These are phyloP conservation scores for Phaonia tiefii DNA, from an alignment of 2,888 invertebrate genomes.

Conservation along the genomic window DNA sequence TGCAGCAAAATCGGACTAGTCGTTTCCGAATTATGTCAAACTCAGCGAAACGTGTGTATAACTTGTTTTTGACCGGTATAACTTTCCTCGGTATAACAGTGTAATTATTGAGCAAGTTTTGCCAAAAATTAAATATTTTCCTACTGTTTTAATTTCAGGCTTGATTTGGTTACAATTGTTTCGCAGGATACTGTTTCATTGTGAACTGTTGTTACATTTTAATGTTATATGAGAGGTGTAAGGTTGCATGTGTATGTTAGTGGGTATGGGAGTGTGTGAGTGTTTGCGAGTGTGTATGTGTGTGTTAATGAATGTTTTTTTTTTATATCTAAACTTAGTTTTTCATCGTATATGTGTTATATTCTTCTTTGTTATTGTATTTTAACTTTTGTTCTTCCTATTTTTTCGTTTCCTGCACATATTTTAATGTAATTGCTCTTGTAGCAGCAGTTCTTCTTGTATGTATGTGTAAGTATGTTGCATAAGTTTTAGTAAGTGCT, in stretches of 20 bases:
- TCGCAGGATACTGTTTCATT: neutral
- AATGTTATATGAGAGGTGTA: slow-evolving; percentile 44
- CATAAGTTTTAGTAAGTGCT: slow-evolving; percentile 60
- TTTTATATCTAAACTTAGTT: slow-evolving; percentile 59
- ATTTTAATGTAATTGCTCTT: slow-evolving; percentile 12
- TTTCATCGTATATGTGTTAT: slow-evolving; percentile 6
- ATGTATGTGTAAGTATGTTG: slow-evolving; percentile 48
- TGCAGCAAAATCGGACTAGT: too few species aligned
- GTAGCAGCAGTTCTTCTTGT: slow-evolving; percentile 10
- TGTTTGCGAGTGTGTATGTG: slow-evolving; percentile 10
- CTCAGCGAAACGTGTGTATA: too few species aligned
- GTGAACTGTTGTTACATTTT: slow-evolving; percentile 2
- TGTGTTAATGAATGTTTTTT: slow-evolving; percentile 35
- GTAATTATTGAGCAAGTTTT: too few species aligned
- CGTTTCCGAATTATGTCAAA: too few species aligned
- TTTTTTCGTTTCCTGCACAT: slow-evolving; percentile 4
- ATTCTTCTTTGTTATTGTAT: slow-evolving; percentile 49
- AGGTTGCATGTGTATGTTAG: slow-evolving; percentile 52
- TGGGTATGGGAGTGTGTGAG: slow-evolving; percentile 40
- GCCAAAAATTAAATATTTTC: too few species aligned
- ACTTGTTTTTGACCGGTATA: too few species aligned
- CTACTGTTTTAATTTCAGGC: too few species aligned
- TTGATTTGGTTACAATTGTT: slow-evolving; percentile 31
- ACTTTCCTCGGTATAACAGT: too few species aligned
- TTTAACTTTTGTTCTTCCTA: slow-evolving; percentile 43